Evolutionary conservation across 2,888 invertebrate genomes (phyloP), one percentile per base, ranked within the genome.

Genomic region (Drosophila subquinaria): DNA sequence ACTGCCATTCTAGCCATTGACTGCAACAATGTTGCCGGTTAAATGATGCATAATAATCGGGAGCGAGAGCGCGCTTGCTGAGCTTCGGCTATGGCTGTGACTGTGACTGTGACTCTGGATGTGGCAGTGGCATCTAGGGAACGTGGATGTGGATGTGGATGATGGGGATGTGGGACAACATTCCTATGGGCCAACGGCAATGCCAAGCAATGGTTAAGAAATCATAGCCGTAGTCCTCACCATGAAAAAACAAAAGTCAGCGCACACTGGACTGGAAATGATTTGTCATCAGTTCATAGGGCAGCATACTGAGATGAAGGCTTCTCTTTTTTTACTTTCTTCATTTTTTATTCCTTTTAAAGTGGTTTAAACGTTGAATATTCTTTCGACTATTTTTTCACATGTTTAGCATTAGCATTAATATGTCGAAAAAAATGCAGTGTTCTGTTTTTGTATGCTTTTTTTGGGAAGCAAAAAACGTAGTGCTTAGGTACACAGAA

Each of bases 41-140:
- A 86, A 86, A 86, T 88, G 89, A 88, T 88, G 88, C 89, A 88
- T 89, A 86, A 88, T 86, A 88, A 86, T 88, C 88, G 81, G 66
- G 72, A 71, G 79, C 67, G 68, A 61, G 84, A 68, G 81, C 79
- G 84, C 76, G 80, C 70, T 68, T 59, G 57, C 73, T 78, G 78
- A 83, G 89, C 84, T 88, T 86, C 38, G 40, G 20, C 8, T 15
- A n/a, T 30, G 47, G 42, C 51, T 20, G 43, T 5, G 35, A 11
- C 20, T 17, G 33, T 23, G 48, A 52, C 33, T 48, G 53, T 30
- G 30, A 30, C 30, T 30, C 30, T 47, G 27, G 27, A 27, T 27
- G 27, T 27, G 47, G 43, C 56, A 36, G n/a, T n/a, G 17, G 36
- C 17, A 15, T n/a, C 30, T 17, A 9, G 48, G 51, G 23, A 43